phyloP scores from a whole-genome alignment of 2,797 vertebrate genomes.

The Craterocephalus amniculus region DNA sequence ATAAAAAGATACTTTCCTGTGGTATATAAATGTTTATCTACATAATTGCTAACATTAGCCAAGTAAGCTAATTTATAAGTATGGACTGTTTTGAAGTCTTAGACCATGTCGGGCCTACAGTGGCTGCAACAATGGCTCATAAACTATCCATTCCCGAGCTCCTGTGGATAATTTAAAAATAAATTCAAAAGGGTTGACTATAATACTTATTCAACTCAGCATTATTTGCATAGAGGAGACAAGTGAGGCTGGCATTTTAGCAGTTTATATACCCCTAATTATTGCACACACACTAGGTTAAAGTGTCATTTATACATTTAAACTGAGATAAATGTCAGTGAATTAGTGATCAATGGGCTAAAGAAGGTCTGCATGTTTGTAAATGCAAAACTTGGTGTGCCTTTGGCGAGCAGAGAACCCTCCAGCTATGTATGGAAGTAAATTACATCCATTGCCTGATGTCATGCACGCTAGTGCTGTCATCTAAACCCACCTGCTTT shows the following conservation, averaged over 20 bases:
- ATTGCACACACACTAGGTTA: background rate
- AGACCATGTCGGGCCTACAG: slow-evolving; percentile 49
- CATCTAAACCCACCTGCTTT: background rate
- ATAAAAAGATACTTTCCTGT: background rate
- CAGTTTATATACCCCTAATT: background rate
- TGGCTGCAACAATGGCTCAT: slow-evolving; percentile 58
- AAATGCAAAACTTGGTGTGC: background rate
- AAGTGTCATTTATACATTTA: background rate
- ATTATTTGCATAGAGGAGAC: background rate
- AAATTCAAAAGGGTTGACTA: background rate
- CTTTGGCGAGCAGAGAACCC: background rate
- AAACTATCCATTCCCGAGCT: slow-evolving; percentile 38
- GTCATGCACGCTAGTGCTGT: slow-evolving; percentile 38
- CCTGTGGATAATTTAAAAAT: background rate
- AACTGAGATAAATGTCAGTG: background rate
- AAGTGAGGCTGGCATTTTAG: background rate
- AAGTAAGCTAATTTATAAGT: slow-evolving; percentile 48
- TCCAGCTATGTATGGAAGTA: background rate
- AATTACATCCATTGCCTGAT: slow-evolving; percentile 40
- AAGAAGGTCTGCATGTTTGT: slow-evolving; percentile 12
- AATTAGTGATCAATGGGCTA: slow-evolving; percentile 11
- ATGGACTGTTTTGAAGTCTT: slow-evolving; percentile 42
- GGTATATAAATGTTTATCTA: background rate
- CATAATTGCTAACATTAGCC: slow-evolving; percentile 28
- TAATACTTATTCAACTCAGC: background rate